Conservation (phyloP, 92 coral and sea anemone genomes). For the Parazoanthus swiftii region DNA sequence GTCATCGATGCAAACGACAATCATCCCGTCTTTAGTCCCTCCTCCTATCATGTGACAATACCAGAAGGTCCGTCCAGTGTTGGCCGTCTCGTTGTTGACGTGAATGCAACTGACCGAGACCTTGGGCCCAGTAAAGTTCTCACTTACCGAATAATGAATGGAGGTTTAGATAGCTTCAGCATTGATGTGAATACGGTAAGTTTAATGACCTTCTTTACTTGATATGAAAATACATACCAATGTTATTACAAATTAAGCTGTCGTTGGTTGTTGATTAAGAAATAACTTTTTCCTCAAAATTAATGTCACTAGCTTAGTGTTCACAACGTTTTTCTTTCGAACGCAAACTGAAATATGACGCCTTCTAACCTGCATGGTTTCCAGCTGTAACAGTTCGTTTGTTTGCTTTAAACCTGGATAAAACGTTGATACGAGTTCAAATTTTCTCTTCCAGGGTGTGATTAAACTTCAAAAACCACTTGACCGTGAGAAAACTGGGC, state of each 20-base stretch:
- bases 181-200: conserved; percentile 66
- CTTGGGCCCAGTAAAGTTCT: conserved; percentile 51
- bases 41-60: conserved; percentile 29
- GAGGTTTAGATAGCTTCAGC: conserved; percentile 50
- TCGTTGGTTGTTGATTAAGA: too few relatives aligned
- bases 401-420: not conserved
- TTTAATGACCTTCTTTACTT: not conserved
- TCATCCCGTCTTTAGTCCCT: conserved; percentile 13
- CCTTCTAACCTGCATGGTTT: not conserved
- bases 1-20: conserved; percentile 31
- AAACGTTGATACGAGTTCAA: not conserved
- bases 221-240: too few relatives aligned
- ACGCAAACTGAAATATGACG: not conserved
- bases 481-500: conserved; percentile 61
- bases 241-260: too few relatives aligned
- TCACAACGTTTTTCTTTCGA: not conserved
- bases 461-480: conserved; percentile 41
- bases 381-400: too few relatives aligned
- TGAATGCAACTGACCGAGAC: conserved; percentile 61
- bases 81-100: conserved; percentile 36
- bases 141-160: conserved; percentile 51
- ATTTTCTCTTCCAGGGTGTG: conserved; percentile 50
- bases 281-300: too few relatives aligned
- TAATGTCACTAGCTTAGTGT: too few relatives aligned
- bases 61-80: conserved; percentile 42